Evolutionary conservation across 2,113 vertebrate species (phyloP).

Genomic region (Pygoscelis antarcticus): DNA sequence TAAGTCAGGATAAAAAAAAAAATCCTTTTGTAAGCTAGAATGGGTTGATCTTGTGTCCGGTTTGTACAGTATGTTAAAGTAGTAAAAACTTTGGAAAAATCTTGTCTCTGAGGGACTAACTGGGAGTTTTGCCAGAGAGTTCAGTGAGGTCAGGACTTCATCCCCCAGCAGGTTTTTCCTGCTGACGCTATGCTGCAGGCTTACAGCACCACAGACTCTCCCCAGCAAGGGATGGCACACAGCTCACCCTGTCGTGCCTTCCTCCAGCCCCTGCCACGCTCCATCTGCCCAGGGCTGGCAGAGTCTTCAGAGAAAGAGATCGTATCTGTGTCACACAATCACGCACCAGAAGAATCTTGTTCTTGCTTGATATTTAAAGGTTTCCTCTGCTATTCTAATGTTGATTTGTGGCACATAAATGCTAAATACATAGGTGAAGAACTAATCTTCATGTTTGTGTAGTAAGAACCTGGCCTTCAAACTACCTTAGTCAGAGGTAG

Average conservation of each 20-base stretch:
- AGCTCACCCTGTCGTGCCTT: not conserved
- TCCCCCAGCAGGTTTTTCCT: not conserved
- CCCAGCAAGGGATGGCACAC: not conserved
- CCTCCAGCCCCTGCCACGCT: not conserved
- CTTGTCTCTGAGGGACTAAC: not conserved
- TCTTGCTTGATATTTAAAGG: not conserved
- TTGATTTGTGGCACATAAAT: not conserved
- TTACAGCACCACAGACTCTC: not conserved
- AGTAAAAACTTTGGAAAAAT: not conserved
- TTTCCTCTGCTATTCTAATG: not conserved
- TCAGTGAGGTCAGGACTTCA: not conserved
- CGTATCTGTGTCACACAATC: not conserved
- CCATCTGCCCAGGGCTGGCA: constrained; percentile 14
- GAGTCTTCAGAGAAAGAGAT: not conserved
- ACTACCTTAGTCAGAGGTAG: not conserved
- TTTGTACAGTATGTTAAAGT: not conserved
- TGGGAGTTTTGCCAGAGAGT: not conserved
- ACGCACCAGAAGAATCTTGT: not conserved
- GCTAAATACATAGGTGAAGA: not conserved
- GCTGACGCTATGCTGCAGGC: not conserved
- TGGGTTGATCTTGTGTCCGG: not conserved
- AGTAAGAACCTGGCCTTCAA: not conserved
- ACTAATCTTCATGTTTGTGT: not conserved
- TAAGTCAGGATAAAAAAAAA: not conserved
- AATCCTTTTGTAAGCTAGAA: not conserved